Conservation (phyloP, 37 sponge, comb jelly and placozoan species). For the Cliona cf. orientalis region DNA sequence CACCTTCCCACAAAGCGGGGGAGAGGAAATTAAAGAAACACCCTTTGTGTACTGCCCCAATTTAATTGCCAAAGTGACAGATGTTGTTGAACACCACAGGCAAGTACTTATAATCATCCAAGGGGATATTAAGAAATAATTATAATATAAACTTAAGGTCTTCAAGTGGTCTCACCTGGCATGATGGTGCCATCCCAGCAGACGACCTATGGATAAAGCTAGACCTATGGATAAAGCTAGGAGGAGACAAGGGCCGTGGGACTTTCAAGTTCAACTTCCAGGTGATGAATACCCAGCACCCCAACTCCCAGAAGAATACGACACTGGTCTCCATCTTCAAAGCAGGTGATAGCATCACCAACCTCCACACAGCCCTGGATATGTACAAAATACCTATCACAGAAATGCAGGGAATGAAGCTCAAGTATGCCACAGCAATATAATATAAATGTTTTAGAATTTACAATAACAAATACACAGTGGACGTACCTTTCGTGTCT, state of each 20-base stretch:
- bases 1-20: slow-evolving; percentile 3
- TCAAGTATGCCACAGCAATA: slow-evolving; percentile 8
- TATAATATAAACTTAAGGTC: background rate
- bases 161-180: slow-evolving; percentile 40
- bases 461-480: background rate
- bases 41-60: slow-evolving; percentile 40
- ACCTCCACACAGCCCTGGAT: slow-evolving; percentile 41
- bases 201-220: slow-evolving; percentile 44
- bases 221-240: slow-evolving; percentile 44
- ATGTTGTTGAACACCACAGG: too few relatives aligned
- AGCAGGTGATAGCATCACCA: slow-evolving; percentile 34
- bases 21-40: slow-evolving; percentile 8
- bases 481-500: slow-evolving; percentile 17
- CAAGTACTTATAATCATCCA: too few relatives aligned
- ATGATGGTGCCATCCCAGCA: slow-evolving; percentile 36
- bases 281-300: slow-evolving; percentile 22
- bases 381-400: slow-evolving; percentile 26
- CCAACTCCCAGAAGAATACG: slow-evolving; percentile 40
- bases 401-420: slow-evolving; percentile 24
- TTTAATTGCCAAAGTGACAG: background rate
- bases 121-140: too few relatives aligned
- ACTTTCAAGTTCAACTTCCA: slow-evolving; percentile 43
- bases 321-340: slow-evolving; percentile 15
- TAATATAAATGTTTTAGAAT: background rate
- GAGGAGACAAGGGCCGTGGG: slow-evolving; percentile 43